Percentiles rank a stretch among this genome's conserved stretches.
phyloP scores from a whole-genome alignment of 2,113 vertebrate species.

The Calonectris borealis region DNA sequence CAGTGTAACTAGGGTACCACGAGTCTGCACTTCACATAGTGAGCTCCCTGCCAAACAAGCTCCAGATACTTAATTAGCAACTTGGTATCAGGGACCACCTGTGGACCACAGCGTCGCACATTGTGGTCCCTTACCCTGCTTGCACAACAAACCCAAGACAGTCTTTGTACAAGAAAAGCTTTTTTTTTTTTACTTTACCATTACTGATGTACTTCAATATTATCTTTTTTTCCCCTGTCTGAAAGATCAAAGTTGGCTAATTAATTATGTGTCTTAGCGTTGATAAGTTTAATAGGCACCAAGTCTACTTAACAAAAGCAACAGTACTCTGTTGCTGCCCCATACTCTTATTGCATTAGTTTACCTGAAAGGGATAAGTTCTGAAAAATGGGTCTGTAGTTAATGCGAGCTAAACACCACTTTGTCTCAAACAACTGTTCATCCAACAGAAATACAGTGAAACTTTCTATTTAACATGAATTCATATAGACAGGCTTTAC shows the following conservation, averaged over 20 bases:
- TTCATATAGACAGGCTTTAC: not conserved
- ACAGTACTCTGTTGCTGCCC: not conserved
- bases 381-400: not conserved
- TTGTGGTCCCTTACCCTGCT: no score
- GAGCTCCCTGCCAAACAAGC: not conserved
- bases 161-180: not conserved
- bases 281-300: not conserved
- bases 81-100: not conserved
- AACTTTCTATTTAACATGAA: not conserved
- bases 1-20: not conserved
- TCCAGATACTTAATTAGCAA: not conserved
- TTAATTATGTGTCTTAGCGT: not conserved
- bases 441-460: not conserved
- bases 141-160: not conserved
- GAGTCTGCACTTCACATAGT: not conserved
- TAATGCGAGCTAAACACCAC: not conserved
- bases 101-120: not conserved
- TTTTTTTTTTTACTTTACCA: not conserved
- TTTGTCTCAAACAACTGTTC: not conserved
- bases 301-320: not conserved
- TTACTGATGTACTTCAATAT: not conserved
- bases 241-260: not conserved
- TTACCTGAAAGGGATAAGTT: not conserved
- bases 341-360: no score
- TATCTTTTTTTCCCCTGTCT: rapidly evolving